These are phyloP conservation scores for Coranthus polyacanthus DNA, from an alignment of 2,797 vertebrate genomes.

Conservation along the genomic window DNA sequence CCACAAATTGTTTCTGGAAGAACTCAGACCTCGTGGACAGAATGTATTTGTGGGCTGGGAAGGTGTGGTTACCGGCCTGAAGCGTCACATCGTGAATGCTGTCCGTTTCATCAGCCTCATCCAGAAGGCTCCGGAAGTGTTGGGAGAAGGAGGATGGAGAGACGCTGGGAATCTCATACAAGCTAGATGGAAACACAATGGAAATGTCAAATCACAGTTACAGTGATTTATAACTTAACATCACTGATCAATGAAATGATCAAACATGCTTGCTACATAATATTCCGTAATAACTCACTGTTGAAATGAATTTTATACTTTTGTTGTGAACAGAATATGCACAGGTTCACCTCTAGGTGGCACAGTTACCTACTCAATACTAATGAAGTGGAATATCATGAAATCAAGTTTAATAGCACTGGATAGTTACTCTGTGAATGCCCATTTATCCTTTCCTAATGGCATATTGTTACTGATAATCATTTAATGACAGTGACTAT, in stretches of 20 bases:
- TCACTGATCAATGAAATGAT: background rate
- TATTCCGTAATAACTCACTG: background rate
- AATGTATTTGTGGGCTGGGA: constrained; percentile 94
- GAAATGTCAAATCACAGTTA: too few species aligned
- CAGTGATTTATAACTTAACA: too few species aligned
- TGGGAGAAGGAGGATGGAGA: constrained; percentile 90
- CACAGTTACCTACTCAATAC: constrained; percentile 7
- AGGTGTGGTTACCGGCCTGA: constrained; percentile 90
- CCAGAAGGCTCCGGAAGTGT: constrained; percentile 90
- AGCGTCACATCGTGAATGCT: constrained; percentile 96
- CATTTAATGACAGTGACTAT: too few species aligned
- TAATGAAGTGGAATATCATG: background rate
- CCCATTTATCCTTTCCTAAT: too few species aligned
- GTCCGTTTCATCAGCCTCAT: constrained; percentile 93
- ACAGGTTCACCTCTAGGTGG: constrained; percentile 31
- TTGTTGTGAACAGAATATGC: background rate
- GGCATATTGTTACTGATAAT: too few species aligned
- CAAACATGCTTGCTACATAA: background rate
- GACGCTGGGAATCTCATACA: constrained; percentile 93
- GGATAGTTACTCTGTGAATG: too few species aligned
- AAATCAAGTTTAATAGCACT: too few species aligned
- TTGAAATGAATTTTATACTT: background rate
- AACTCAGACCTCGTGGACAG: constrained; percentile 92
- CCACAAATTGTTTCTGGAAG: constrained; percentile 89
- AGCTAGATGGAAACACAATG: constrained; percentile 82